Conservation (phyloP, 2,113 vertebrate species). For the Apaloderma vittatum region DNA sequence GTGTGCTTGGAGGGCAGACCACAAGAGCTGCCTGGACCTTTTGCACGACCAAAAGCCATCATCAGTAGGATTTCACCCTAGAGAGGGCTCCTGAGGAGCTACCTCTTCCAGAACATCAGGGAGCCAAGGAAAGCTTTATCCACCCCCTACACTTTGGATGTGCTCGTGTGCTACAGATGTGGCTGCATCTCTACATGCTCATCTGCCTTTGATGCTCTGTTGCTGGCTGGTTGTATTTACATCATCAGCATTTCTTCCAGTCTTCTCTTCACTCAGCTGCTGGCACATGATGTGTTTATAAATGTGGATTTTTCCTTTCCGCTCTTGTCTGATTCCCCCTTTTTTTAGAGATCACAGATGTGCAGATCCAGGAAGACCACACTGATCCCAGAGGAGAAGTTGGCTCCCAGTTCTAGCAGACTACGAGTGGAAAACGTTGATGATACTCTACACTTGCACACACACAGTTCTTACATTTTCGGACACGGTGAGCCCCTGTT, state of each 20-base stretch:
- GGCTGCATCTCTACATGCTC: neutral
- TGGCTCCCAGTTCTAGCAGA: neutral
- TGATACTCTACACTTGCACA: neutral
- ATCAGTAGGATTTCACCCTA: neutral
- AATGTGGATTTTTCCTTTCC: neutral
- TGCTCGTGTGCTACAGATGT: accelerated
- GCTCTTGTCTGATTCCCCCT: neutral
- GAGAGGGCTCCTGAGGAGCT: neutral
- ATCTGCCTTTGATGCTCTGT: neutral
- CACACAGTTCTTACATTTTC: neutral
- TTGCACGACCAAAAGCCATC: neutral
- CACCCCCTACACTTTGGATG: neutral
- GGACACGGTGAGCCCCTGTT: neutral
- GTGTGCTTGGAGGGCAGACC: neutral
- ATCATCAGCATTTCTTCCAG: neutral
- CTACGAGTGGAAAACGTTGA: neutral
- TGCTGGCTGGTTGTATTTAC: neutral
- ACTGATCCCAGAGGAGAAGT: neutral
- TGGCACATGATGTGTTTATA: neutral
- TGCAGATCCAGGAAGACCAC: neutral
- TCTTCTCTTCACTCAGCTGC: neutral
- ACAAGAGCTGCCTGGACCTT: neutral
- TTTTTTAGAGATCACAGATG: neutral
- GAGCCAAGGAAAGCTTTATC: neutral
- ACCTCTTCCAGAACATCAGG: neutral